These are phyloP conservation scores for Chionodraco myersi DNA, from an alignment of 2,113 vertebrate species.

Conservation along the genomic window DNA sequence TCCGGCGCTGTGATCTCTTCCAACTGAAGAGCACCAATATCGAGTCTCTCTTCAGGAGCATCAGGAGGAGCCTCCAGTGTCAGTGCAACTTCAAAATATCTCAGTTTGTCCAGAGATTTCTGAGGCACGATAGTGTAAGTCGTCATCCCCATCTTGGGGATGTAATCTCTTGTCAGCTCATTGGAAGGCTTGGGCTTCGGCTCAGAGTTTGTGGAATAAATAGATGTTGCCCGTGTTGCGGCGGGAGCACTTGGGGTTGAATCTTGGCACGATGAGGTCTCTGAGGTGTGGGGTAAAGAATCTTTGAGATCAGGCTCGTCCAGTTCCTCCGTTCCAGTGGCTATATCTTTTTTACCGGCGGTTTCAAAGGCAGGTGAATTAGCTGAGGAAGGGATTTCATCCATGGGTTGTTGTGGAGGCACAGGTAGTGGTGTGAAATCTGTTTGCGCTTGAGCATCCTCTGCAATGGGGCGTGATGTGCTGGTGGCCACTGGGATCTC, in stretches of 20 bases:
- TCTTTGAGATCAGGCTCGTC: slow-evolving; percentile 23
- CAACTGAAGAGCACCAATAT: slow-evolving; percentile 49
- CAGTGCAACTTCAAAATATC: slow-evolving; percentile 86
- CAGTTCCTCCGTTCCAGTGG: slow-evolving; percentile 75
- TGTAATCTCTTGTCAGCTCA: slow-evolving; percentile 94
- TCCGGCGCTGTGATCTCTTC: slow-evolving; percentile 16
- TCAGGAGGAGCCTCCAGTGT: slow-evolving; percentile 76
- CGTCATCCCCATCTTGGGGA: slow-evolving; percentile 97
- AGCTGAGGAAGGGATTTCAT: slow-evolving; percentile 15
- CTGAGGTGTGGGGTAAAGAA: slow-evolving; percentile 28
- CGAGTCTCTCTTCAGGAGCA: slow-evolving; percentile 42
- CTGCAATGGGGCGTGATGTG: slow-evolving; percentile 38
- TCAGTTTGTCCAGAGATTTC: slow-evolving; percentile 87
- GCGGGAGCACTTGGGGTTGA: slow-evolving; percentile 32
- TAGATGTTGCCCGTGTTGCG: slow-evolving; percentile 69
- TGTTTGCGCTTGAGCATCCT: slow-evolving; percentile 66
- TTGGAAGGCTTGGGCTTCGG: slow-evolving; percentile 92
- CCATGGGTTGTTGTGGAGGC: slow-evolving; percentile 21
- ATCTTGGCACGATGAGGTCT: slow-evolving; percentile 37
- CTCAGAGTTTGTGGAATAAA: slow-evolving; percentile 83
- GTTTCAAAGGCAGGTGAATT: slow-evolving; percentile 13
- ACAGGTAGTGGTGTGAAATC: slow-evolving; percentile 35
- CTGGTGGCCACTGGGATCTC: slow-evolving; percentile 19
- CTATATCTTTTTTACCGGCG: slow-evolving; percentile 64
- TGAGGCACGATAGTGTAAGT: slow-evolving; percentile 96